These are phyloP conservation scores for Nasonovia ribisnigri DNA, from an alignment of 2,888 invertebrate genomes.

Conservation along the genomic window DNA sequence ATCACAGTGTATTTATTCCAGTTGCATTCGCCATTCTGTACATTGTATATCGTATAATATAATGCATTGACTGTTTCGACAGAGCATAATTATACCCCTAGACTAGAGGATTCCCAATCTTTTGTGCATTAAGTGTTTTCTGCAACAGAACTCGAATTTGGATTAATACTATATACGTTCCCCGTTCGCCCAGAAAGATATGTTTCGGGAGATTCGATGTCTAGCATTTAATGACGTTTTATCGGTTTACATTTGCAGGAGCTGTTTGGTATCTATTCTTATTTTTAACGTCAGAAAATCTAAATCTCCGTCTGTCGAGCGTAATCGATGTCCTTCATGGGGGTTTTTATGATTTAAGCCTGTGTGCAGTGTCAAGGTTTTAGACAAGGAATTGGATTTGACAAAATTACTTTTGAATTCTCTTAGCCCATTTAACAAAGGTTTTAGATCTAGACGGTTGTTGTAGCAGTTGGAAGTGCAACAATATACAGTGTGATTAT, in stretches of 20 bases:
- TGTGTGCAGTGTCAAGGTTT: neutral
- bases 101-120: neutral
- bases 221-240: neutral
- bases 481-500: neutral
- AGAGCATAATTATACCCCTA: neutral
- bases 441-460: neutral
- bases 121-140: neutral
- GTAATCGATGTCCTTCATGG: neutral
- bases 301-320: neutral
- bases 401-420: constrained; percentile 7
- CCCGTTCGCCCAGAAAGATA: neutral
- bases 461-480: neutral
- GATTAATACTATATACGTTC: neutral
- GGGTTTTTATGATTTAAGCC: neutral
- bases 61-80: neutral
- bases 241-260: neutral
- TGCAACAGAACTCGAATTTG: neutral
- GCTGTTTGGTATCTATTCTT: neutral
- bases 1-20: neutral
- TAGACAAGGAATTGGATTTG: neutral
- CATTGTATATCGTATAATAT: neutral
- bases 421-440: neutral
- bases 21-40: neutral
- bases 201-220: neutral
- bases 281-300: neutral